Base-by-base conservation (phyloP, 2,797 vertebrate genomes). In the Cygnus olor region DNA sequence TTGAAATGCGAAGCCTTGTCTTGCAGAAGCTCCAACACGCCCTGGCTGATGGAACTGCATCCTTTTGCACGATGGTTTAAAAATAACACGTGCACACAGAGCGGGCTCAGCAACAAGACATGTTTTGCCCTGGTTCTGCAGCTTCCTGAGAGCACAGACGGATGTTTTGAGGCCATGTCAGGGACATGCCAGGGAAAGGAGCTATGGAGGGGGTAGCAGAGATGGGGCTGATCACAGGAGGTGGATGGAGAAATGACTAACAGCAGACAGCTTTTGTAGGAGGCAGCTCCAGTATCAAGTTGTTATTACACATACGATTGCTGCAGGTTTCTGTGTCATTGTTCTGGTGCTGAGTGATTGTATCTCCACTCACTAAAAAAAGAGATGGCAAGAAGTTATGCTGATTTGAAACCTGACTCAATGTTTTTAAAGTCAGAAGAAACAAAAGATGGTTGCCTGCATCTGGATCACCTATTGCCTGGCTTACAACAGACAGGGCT, bases 391-490 rank as follows among this genome's bases (percentile, higher is more conserved):
- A 65, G 69, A 91, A 49, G 60, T 91, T 91, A 54, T 87, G 49
- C 68, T 91, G 70, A 64, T 73, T 72, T 78, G 66, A 78, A 84
- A 56, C 61, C 66, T 69, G 91, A 94, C 74, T 92, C 88, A 87
- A 16, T 69, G 74, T 85, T 95, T 95, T 89, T 78, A 74, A 80
- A 84, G 73, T 93, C 65, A 93, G 81, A 87, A 82, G 80, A 93
- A 77, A 73, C 11, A 57, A 25, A 82, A 65, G 60, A 56, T 77
- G 32, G 32, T 87, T 94, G 76, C 86, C 85, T 81, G 44, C 22
- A 16, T 57, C 66, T 95, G 88, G 92, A 89, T 80, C 69, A 78
- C 5, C 1, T 63, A 47, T 32, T 78, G 45, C 61, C 0, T 1
- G 80, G 24, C 24, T 68, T 78, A 69, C 20, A 74, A 38, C 30